phyloP scores from a whole-genome alignment of 1,140 invertebrate genomes.

The Triops cancriformis region DNA sequence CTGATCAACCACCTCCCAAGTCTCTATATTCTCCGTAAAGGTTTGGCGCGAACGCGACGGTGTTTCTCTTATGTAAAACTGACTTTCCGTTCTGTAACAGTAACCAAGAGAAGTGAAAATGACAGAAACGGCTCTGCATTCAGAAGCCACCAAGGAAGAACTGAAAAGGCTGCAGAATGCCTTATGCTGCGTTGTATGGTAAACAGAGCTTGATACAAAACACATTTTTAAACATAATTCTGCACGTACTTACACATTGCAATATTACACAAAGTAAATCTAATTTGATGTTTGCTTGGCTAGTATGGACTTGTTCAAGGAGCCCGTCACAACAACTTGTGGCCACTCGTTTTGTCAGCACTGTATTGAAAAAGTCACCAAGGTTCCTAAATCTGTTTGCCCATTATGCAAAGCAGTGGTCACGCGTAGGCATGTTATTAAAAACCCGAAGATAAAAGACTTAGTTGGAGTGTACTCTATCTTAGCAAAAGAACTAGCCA shows the following conservation, averaged over 20 bases:
- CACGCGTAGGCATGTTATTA: not conserved
- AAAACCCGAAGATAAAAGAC: not conserved
- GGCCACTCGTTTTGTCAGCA: not conserved
- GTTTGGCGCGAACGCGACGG: not conserved
- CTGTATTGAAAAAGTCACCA: not conserved
- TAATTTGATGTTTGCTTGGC: not conserved
- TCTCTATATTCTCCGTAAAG: not conserved
- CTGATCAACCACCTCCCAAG: no score
- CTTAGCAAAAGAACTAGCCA: not conserved
- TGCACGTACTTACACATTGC: not conserved
- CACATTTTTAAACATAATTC: not conserved
- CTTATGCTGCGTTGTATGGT: not conserved
- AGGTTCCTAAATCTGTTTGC: not conserved
- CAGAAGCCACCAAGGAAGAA: not conserved
- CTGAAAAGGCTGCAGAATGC: not conserved
- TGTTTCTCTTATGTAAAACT: not conserved
- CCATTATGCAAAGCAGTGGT: not conserved
- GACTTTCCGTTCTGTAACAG: not conserved
- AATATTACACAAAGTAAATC: not conserved
- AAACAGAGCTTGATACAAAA: not conserved
- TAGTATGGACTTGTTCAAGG: slow-evolving; percentile 2
- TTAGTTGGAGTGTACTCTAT: not conserved
- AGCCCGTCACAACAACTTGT: not conserved
- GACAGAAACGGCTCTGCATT: not conserved
- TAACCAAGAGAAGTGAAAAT: not conserved